Conservation (phyloP, 2,113 vertebrate species). For the Loxodonta africana region DNA sequence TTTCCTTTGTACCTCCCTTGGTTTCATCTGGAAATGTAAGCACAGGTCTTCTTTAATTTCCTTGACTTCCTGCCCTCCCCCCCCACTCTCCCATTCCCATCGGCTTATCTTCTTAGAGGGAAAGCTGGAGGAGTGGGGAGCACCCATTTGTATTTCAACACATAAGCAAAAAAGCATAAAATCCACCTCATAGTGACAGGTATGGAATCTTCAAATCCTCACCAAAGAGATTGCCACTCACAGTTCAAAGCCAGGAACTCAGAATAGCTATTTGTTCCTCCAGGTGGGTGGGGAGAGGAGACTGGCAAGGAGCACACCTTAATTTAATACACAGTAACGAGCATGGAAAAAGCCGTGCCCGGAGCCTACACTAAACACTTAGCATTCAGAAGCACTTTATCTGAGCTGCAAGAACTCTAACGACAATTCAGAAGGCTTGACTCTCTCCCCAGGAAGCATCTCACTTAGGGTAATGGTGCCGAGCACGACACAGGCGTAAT, state of each 20-base stretch:
- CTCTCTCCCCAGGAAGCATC: conserved; percentile 61
- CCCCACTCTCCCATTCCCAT: not conserved
- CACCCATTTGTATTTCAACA: not conserved
- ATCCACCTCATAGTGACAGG: not conserved
- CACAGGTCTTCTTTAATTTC: not conserved
- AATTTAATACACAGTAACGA: conserved; percentile 37
- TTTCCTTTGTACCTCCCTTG: not conserved
- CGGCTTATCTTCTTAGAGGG: not conserved
- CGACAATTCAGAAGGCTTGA: conserved; percentile 59
- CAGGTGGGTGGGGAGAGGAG: not conserved
- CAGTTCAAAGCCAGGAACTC: conserved; percentile 49
- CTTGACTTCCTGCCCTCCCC: not conserved
- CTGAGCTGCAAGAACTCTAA: conserved; percentile 64
- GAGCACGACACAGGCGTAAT: not conserved
- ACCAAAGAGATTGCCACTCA: conserved; percentile 17
- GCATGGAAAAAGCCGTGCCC: conserved; percentile 44
- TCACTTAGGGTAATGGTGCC: conserved; percentile 68
- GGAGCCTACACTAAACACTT: conserved; percentile 72
- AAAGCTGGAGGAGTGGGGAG: not conserved
- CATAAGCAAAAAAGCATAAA: not conserved
- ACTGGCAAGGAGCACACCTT: conserved; percentile 15
- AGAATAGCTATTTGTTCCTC: conserved; percentile 57
- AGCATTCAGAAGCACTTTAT: conserved; percentile 74
- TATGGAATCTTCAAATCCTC: conserved; percentile 23
- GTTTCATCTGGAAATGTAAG: not conserved